phyloP scores from a whole-genome alignment of 2,113 vertebrate species.

The Anseranas semipalmata region DNA sequence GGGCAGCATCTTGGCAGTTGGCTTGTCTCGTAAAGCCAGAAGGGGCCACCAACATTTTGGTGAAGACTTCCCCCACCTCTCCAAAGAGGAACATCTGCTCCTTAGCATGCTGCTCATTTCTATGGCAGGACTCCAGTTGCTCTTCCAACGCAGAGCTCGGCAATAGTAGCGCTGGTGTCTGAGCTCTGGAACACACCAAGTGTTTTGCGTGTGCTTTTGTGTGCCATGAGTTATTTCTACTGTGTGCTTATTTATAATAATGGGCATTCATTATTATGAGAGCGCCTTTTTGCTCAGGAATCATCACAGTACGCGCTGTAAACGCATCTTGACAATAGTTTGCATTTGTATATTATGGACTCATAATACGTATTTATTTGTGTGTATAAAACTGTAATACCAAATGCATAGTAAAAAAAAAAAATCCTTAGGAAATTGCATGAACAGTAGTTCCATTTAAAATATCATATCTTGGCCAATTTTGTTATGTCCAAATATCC shows the following conservation, averaged over 20 bases:
- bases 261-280: conserved; percentile 81
- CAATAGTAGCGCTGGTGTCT: conserved; percentile 79
- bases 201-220: conserved; percentile 79
- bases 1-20: conserved; percentile 19
- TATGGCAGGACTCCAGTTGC: conserved; percentile 79
- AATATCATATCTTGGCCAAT: conserved; percentile 79
- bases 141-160: conserved; percentile 73
- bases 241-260: conserved; percentile 80
- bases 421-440: conserved; percentile 69
- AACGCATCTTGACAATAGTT: conserved; percentile 79
- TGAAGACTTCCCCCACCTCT: conserved; percentile 54
- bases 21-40: neutral
- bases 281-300: conserved; percentile 76
- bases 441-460: conserved; percentile 76
- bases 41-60: conserved; percentile 65
- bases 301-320: conserved; percentile 68
- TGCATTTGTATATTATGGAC: conserved; percentile 74
- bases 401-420: conserved; percentile 51
- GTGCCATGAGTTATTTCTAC: conserved; percentile 78
- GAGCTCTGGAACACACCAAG: conserved; percentile 78
- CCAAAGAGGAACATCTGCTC: conserved; percentile 78
- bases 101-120: conserved; percentile 79
- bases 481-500: conserved; percentile 79
- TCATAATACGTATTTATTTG: conserved; percentile 79
- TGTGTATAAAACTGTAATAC: conserved; percentile 72